Percentiles rank a stretch among this genome's conserved stretches.
Evolutionary conservation across 2,888 invertebrate species (phyloP).

Genomic region (Agrotis ipsilon): DNA sequence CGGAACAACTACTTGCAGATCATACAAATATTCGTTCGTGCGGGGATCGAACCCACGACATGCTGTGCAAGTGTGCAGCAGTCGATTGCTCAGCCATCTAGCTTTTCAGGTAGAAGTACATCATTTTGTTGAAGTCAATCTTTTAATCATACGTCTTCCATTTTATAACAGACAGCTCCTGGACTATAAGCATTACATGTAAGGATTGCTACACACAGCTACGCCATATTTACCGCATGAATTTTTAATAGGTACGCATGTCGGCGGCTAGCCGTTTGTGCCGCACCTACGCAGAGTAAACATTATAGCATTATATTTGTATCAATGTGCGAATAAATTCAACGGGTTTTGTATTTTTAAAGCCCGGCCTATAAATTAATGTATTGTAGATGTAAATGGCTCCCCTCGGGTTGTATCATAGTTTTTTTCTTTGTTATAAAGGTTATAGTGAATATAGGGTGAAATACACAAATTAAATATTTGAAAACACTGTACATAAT

Average conservation of each 20-base stretch:
- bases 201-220: slow-evolving; percentile 30
- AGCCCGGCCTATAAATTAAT: slow-evolving; percentile 9
- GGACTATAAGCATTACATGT: slow-evolving; percentile 12
- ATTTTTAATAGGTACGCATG: slow-evolving; percentile 44
- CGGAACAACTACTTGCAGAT: too few species aligned
- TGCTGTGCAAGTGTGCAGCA: too few species aligned
- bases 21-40: too few species aligned
- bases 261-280: slow-evolving; percentile 28
- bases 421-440: too few species aligned
- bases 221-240: slow-evolving; percentile 47
- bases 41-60: too few species aligned
- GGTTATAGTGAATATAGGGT: too few species aligned
- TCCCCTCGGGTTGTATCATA: slow-evolving; percentile 1
- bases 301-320: slow-evolving; percentile 48
- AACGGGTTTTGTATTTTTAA: slow-evolving; percentile 33
- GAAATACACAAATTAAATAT: too few species aligned
- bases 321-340: slow-evolving; percentile 40
- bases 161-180: slow-evolving; percentile 10
- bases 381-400: slow-evolving; percentile 19
- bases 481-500: too few species aligned
- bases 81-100: too few species aligned
- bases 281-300: slow-evolving; percentile 41
- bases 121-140: too few species aligned
- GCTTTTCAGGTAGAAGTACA: too few species aligned
- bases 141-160: background rate